A percentile compares a stretch with the other conserved stretches of the same genome.
Conservation (phyloP, 2,797 vertebrate species). For the Syncerus caffer region DNA sequence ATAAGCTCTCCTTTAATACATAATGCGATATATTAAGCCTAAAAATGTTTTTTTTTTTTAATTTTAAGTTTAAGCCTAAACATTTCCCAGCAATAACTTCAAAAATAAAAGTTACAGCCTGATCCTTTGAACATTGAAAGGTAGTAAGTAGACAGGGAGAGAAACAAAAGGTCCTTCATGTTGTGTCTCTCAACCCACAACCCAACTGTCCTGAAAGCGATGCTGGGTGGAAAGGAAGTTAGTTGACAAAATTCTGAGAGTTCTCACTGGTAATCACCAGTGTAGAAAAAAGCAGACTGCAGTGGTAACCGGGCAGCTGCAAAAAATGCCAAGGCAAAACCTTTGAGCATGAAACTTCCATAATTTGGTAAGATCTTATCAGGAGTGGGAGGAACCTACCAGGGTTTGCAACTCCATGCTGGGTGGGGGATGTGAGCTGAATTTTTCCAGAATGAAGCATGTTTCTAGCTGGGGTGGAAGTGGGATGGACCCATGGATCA, state of each 20-base stretch:
- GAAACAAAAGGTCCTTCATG: not conserved
- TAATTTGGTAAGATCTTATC: not conserved
- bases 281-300: not conserved
- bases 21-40: conserved; percentile 8
- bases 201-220: not conserved
- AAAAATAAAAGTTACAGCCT: not conserved
- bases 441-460: not conserved
- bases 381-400: not conserved
- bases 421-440: not conserved
- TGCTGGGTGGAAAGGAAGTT: not conserved
- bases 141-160: not conserved
- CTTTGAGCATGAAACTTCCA: not conserved
- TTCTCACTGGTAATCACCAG: not conserved
- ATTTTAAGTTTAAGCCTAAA: not conserved
- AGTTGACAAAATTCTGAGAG: not conserved
- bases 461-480: not conserved
- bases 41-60: not conserved
- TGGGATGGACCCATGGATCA: not conserved
- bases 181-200: not conserved
- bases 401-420: not conserved
- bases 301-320: not conserved
- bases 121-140: not conserved
- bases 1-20: not conserved
- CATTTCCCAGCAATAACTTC: not conserved
- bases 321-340: not conserved